phyloP scores from a whole-genome alignment of 2,888 invertebrate genomes.

The Scotopteryx bipunctaria region DNA sequence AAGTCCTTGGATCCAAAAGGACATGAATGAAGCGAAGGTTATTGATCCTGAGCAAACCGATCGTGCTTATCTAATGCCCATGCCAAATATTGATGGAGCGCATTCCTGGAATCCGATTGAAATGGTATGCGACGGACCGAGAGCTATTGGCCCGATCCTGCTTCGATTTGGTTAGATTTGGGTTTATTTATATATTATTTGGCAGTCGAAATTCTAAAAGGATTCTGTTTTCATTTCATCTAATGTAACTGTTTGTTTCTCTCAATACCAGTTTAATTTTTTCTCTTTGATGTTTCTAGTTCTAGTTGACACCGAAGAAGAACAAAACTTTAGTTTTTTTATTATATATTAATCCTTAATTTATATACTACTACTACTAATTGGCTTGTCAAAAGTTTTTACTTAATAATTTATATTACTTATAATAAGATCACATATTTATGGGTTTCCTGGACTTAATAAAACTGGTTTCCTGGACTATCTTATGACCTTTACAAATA shows the following conservation, averaged over 20 bases:
- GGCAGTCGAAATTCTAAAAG: constrained; percentile 7
- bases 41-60: constrained; percentile 49
- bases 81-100: constrained; percentile 62
- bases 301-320: too few relatives aligned
- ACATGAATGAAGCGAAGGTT: constrained; percentile 40
- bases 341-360: too few relatives aligned
- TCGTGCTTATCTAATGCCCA: constrained; percentile 56
- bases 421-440: too few relatives aligned
- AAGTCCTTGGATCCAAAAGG: constrained; percentile 26
- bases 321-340: too few relatives aligned
- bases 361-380: too few relatives aligned
- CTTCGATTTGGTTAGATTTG: constrained; percentile 9
- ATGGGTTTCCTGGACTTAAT: too few relatives aligned
- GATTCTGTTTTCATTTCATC: neutral
- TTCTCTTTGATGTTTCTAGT: too few relatives aligned
- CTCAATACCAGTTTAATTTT: too few relatives aligned
- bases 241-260: neutral
- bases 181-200: constrained; percentile 8
- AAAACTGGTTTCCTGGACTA: too few relatives aligned
- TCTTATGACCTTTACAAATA: too few relatives aligned
- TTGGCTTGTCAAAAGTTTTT: too few relatives aligned
- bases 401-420: too few relatives aligned
- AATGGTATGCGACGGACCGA: constrained; percentile 36
- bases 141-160: constrained; percentile 12
- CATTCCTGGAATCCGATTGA: constrained; percentile 54